Conservation (phyloP, 2,888 invertebrate genomes). For the Lasioglossum calceatum region DNA sequence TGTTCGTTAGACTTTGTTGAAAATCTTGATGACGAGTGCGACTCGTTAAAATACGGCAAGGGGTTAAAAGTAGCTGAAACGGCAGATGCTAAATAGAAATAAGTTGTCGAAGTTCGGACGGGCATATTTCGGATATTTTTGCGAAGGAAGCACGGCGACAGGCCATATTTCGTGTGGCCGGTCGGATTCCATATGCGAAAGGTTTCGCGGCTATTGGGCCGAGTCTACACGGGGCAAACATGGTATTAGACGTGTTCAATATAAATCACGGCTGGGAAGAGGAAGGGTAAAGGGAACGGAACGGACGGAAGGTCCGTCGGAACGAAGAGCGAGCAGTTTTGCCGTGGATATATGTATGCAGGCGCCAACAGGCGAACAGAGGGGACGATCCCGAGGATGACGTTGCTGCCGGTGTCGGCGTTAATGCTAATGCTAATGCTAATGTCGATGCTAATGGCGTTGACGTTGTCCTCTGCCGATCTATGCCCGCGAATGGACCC, state of each 20-base stretch:
- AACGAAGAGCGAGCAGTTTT: conserved; percentile 62
- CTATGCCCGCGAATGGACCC: conserved; percentile 66
- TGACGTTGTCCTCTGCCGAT: conserved; percentile 67
- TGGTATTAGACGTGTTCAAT: conserved; percentile 44
- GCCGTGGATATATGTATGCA: conserved; percentile 49
- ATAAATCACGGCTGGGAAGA: conserved; percentile 41
- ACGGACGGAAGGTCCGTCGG: conserved; percentile 39
- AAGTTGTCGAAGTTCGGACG: not conserved
- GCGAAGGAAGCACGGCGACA: conserved; percentile 1
- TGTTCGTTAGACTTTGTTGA: no score
- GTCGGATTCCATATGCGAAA: conserved; percentile 16
- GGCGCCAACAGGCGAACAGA: conserved; percentile 33
- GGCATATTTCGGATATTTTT: not conserved
- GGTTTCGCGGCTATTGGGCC: not conserved
- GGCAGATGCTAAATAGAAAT: not conserved
- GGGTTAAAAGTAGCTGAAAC: not conserved
- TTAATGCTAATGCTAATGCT: conserved; percentile 79
- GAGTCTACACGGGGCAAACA: conserved; percentile 12
- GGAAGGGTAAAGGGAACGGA: not conserved
- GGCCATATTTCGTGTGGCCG: not conserved
- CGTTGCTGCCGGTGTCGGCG: conserved; percentile 73
- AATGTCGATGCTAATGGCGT: conserved; percentile 74
- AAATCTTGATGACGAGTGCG: no score
- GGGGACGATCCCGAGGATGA: conserved; percentile 67
- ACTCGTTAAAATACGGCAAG: no score